These are phyloP conservation scores for Lycaena phlaeas DNA, from an alignment of 2,888 invertebrate genomes.

Conservation along the genomic window DNA sequence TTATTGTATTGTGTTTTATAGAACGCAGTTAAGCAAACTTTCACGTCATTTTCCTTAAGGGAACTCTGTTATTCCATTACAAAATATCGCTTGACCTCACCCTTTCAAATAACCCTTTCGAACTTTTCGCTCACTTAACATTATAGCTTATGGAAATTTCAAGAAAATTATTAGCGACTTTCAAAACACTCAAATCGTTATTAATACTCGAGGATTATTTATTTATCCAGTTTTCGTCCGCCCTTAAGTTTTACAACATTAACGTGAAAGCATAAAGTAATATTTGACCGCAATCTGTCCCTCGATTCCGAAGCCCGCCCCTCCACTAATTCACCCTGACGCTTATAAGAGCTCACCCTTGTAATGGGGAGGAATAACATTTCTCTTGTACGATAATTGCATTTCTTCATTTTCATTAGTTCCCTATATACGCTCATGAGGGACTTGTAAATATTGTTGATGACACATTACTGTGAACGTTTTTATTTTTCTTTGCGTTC, in stretches of 20 bases:
- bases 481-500: no score
- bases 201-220: background rate
- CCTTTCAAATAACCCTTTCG: background rate
- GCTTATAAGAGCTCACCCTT: slow-evolving; percentile 29
- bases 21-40: slow-evolving; percentile 11
- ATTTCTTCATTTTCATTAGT: slow-evolving; percentile 38
- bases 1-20: slow-evolving; percentile 37
- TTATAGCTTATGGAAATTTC: background rate
- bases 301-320: slow-evolving; percentile 25
- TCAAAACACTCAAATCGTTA: background rate
- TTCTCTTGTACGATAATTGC: slow-evolving; percentile 32
- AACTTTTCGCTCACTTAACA: slow-evolving; percentile 5
- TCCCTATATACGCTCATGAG: slow-evolving; percentile 11
- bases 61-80: slow-evolving; percentile 2
- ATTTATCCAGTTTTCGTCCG: background rate
- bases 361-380: slow-evolving; percentile 28
- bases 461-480: no score
- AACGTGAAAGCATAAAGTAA: slow-evolving; percentile 22
- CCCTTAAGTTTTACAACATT: slow-evolving; percentile 15
- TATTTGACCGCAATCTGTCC: slow-evolving; percentile 24
- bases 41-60: slow-evolving; percentile 28
- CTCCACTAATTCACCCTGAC: slow-evolving; percentile 31
- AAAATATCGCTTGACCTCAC: slow-evolving; percentile 6
- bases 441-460: slow-evolving; percentile 3
- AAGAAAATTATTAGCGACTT: background rate